Percentiles rank a stretch among this genome's conserved stretches.
These are phyloP conservation scores for Pseudococcus longispinus DNA, from an alignment of 2,888 invertebrate species.

Conservation along the genomic window DNA sequence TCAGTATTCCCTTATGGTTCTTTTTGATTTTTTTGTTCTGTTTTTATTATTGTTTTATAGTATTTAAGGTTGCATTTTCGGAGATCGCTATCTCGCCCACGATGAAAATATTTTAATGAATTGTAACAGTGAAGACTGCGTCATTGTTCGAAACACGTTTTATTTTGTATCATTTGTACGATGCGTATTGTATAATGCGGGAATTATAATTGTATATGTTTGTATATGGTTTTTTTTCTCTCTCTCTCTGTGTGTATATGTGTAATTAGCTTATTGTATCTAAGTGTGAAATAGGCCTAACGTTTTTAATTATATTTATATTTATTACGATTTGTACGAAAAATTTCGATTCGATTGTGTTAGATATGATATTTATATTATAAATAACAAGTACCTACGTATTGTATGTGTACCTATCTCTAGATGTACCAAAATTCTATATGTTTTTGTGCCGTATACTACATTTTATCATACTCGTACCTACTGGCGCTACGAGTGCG, in stretches of 20 bases:
- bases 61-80: constrained; percentile 28
- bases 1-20: constrained; percentile 36
- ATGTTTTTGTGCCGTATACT: neutral
- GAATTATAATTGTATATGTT: too few species aligned
- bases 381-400: too few species aligned
- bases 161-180: constrained; percentile 36
- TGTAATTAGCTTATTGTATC: constrained; percentile 37
- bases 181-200: neutral
- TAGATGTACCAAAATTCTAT: constrained; percentile 29
- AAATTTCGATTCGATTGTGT: constrained; percentile 28
- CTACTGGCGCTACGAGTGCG: neutral
- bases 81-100: constrained; percentile 8
- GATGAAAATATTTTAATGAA: constrained; percentile 22
- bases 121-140: constrained; percentile 39
- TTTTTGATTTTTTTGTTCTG: constrained; percentile 2
- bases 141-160: constrained; percentile 34
- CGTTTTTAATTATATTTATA: constrained; percentile 5
- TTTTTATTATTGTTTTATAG: constrained; percentile 27
- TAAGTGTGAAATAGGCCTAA: constrained; percentile 41
- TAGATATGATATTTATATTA: constrained; percentile 1
- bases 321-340: constrained; percentile 34
- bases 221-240: neutral
- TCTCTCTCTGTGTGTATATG: neutral
- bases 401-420: neutral
- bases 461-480: neutral